These are phyloP conservation scores for Hippopotamus amphibius DNA, from an alignment of 2,113 vertebrate species.

Conservation along the genomic window DNA sequence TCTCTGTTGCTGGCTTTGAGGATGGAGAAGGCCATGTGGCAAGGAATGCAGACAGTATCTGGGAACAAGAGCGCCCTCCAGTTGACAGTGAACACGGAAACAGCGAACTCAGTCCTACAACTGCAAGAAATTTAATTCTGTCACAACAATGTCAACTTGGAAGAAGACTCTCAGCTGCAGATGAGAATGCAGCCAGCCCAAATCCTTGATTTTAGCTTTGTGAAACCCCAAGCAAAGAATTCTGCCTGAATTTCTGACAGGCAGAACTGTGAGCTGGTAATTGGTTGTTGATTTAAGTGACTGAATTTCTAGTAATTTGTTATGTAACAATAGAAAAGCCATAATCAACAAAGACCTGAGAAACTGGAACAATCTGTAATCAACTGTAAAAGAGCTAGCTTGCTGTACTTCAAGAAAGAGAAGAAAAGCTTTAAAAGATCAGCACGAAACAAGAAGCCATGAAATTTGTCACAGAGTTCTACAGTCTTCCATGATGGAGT, in stretches of 20 bases:
- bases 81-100: background rate
- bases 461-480: slow-evolving; percentile 20
- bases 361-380: slow-evolving; percentile 33
- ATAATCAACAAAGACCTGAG: background rate
- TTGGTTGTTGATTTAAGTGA: background rate
- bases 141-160: background rate
- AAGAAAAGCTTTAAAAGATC: slow-evolving; percentile 1
- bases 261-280: background rate
- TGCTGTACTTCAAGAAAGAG: background rate
- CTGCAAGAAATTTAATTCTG: background rate
- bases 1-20: background rate
- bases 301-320: background rate
- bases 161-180: background rate
- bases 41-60: background rate
- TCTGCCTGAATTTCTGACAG: background rate
- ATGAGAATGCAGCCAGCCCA: background rate
- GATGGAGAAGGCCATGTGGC: background rate
- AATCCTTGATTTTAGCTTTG: background rate
- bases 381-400: background rate
- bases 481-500: background rate
- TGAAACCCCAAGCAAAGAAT: background rate
- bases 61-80: background rate
- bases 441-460: background rate
- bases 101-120: background rate
- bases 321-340: slow-evolving; percentile 25